phyloP scores from a whole-genome alignment of 2,888 invertebrate species.

The Nomada fucata region DNA sequence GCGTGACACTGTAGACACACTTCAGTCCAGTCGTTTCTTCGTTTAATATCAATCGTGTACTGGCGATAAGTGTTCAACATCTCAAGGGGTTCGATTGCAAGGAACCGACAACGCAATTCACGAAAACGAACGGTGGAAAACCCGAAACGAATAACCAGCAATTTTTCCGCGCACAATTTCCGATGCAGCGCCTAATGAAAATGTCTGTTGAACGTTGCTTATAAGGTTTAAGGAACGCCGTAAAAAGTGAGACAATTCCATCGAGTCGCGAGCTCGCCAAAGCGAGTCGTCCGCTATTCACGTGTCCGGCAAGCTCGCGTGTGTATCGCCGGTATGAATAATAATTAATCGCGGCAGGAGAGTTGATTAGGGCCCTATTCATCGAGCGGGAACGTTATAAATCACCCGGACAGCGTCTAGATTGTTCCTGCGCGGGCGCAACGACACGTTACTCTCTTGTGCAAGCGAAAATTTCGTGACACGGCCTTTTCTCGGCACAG shows the following conservation, averaged over 20 bases:
- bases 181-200: not conserved
- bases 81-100: too few relatives aligned
- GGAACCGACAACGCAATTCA: not conserved
- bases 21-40: too few relatives aligned
- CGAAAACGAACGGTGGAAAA: not conserved
- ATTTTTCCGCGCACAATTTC: not conserved
- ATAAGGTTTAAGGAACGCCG: not conserved
- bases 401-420: slow-evolving; percentile 48
- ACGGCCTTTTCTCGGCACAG: slow-evolving; percentile 37
- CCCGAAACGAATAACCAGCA: not conserved
- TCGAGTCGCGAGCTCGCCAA: slow-evolving; percentile 13
- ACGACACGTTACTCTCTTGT: slow-evolving; percentile 27
- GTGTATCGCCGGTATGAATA: slow-evolving; percentile 49
- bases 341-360: slow-evolving; percentile 63
- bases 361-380: slow-evolving; percentile 67
- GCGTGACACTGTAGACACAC: too few relatives aligned
- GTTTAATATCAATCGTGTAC: too few relatives aligned
- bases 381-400: slow-evolving; percentile 62
- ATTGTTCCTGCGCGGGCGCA: slow-evolving; percentile 39
- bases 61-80: too few relatives aligned
- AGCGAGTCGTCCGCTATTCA: slow-evolving; percentile 8
- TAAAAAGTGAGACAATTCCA: slow-evolving; percentile 1
- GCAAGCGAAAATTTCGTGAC: slow-evolving; percentile 54
- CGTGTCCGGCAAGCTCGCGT: slow-evolving; percentile 21
- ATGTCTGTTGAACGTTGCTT: not conserved